Evolutionary conservation across 1,140 invertebrate species (phyloP).

Genomic region (Tetranychus urticae): DNA sequence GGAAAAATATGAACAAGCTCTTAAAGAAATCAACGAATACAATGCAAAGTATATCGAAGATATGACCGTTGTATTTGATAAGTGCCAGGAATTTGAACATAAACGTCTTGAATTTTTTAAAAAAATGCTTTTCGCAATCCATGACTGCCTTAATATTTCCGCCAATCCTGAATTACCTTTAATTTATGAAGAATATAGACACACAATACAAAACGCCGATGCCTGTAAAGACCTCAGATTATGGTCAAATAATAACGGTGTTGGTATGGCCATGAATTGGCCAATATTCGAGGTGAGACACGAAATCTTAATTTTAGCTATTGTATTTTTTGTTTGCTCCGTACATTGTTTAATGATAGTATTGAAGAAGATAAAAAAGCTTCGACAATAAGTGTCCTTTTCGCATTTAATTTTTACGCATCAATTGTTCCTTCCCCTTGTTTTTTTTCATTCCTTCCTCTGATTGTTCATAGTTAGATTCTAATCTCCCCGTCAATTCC

Average conservation of each 20-base stretch:
- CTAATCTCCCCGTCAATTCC: too few species aligned
- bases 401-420: too few species aligned
- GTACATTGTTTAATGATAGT: too few species aligned
- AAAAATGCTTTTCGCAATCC: slow-evolving; percentile 69
- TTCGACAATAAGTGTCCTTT: too few species aligned
- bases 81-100: slow-evolving; percentile 86
- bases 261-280: slow-evolving; percentile 98
- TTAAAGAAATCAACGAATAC: slow-evolving; percentile 77
- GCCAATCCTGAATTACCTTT: slow-evolving; percentile 74
- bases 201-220: slow-evolving; percentile 82
- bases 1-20: slow-evolving; percentile 71
- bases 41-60: slow-evolving; percentile 94
- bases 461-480: too few species aligned
- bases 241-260: slow-evolving; percentile 95
- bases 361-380: too few species aligned
- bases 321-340: too few species aligned
- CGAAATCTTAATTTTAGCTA: too few species aligned
- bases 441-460: too few species aligned
- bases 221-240: slow-evolving; percentile 86
- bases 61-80: slow-evolving; percentile 80
- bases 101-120: slow-evolving; percentile 82
- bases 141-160: slow-evolving; percentile 76
- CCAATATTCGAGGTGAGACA: slow-evolving; percentile 50
- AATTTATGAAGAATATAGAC: slow-evolving; percentile 87
- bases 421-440: too few species aligned